Evolutionary conservation across 2,888 invertebrate genomes (phyloP).

Genomic region (Dynastes maya): DNA sequence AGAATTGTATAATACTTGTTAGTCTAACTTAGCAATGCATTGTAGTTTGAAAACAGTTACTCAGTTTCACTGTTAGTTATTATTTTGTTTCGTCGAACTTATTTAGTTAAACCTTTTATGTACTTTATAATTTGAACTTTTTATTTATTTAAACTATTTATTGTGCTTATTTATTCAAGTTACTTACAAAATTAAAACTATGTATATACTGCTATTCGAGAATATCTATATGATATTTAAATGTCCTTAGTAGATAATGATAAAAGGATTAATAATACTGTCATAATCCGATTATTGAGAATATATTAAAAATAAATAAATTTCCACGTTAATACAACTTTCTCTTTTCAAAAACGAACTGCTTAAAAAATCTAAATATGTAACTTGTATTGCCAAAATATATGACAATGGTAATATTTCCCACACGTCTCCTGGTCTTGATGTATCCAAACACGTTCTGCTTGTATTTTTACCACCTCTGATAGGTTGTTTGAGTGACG

Average conservation of each 20-base stretch:
- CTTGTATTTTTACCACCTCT: not conserved
- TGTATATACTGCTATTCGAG: not conserved
- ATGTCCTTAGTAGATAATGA: no score
- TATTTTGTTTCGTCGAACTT: not conserved
- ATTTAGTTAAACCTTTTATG: constrained; percentile 6
- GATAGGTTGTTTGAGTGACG: constrained; percentile 1
- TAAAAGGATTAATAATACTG: no score
- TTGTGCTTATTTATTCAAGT: not conserved
- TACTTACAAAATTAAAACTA: not conserved
- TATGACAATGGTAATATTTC: not conserved
- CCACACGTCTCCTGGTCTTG: not conserved
- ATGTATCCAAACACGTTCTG: not conserved
- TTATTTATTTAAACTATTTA: constrained; percentile 5
- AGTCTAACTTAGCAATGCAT: constrained; percentile 1
- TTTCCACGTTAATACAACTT: no score
- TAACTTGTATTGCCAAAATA: not conserved
- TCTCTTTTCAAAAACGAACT: no score
- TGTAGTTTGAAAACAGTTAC: constrained; percentile 7
- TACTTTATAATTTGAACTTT: constrained; percentile 11
- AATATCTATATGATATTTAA: not conserved
- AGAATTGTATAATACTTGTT: not conserved
- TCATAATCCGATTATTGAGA: no score
- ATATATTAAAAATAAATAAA: no score
- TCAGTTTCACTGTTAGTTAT: constrained; percentile 20
- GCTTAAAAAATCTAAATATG: no score